phyloP scores from a whole-genome alignment of 1,140 invertebrate genomes.

The Odontomachus brunneus region DNA sequence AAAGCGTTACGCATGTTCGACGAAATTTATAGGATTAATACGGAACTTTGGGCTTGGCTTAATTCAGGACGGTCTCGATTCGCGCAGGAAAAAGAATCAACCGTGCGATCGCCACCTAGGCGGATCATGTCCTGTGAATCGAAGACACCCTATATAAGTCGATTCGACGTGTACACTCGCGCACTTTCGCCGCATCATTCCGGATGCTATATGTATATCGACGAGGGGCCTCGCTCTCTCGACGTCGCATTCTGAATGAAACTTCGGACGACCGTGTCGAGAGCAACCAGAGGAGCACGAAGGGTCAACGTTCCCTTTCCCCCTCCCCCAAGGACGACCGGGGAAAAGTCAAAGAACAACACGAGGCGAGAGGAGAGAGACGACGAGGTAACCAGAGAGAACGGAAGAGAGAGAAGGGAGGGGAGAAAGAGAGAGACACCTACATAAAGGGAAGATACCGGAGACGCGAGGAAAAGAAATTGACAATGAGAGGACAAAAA shows the following conservation, averaged over 20 bases:
- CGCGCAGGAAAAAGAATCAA: too few relatives aligned
- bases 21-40: too few relatives aligned
- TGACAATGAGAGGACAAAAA: constrained; percentile 41
- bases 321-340: constrained; percentile 68
- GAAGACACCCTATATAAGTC: not conserved
- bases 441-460: not conserved
- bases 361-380: constrained; percentile 26
- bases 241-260: constrained; percentile 73
- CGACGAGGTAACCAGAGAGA: too few relatives aligned
- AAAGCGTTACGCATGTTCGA: too few relatives aligned
- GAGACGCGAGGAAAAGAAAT: too few relatives aligned
- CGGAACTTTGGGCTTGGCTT: too few relatives aligned
- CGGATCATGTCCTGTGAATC: not conserved
- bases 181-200: constrained; percentile 65
- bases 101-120: too few relatives aligned
- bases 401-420: constrained; percentile 17
- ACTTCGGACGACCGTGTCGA: constrained; percentile 52
- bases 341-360: constrained; percentile 71
- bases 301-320: constrained; percentile 71
- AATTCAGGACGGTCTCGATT: too few relatives aligned
- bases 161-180: not conserved
- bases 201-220: constrained; percentile 61
- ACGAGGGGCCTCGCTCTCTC: constrained; percentile 62
- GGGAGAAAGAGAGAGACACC: not conserved
- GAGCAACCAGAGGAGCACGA: constrained; percentile 59